These are phyloP conservation scores for Xenopus petersii DNA, from an alignment of 2,797 vertebrate species.

Conservation along the genomic window DNA sequence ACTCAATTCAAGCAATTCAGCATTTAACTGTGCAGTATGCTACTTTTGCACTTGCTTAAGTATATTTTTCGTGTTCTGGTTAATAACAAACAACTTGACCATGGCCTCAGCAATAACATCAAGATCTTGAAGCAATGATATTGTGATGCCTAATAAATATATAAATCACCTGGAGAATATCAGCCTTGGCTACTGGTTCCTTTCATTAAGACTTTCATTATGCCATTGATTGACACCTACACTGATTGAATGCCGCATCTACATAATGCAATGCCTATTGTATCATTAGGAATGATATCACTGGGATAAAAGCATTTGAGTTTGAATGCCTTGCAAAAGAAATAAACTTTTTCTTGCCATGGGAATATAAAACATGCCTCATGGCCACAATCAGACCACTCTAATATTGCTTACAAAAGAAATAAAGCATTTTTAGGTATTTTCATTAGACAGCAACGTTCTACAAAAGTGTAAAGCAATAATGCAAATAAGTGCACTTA, in stretches of 20 bases:
- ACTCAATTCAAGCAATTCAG: too few relatives aligned
- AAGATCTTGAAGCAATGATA: constrained; percentile 24
- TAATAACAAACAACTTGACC: constrained; percentile 30
- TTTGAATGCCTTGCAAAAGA: constrained; percentile 14
- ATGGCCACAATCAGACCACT: constrained; percentile 3
- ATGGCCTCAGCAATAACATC: constrained; percentile 35
- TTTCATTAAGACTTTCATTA: constrained; percentile 43
- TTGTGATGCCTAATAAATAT: constrained; percentile 12
- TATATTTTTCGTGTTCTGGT: constrained; percentile 23
- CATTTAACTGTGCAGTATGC: too few relatives aligned
- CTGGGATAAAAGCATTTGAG: constrained; percentile 10
- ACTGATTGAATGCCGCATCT: constrained; percentile 39
- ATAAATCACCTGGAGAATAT: constrained; percentile 35
- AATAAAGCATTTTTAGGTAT: background rate
- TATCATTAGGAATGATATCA: constrained; percentile 34
- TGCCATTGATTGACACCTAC: constrained; percentile 5
- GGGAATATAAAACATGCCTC: constrained; percentile 3
- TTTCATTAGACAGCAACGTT: background rate
- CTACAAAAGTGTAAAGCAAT: background rate
- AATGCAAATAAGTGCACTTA: too few relatives aligned
- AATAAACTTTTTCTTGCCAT: constrained; percentile 2
- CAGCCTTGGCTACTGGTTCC: constrained; percentile 30
- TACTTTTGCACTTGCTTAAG: constrained; percentile 38
- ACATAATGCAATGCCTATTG: constrained; percentile 27
- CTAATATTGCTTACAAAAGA: background rate